A percentile compares a stretch with the other conserved stretches of the same genome.
These are phyloP conservation scores for Anthopleura sola DNA, from an alignment of 64 coral and sea anemone genomes.

Conservation along the genomic window DNA sequence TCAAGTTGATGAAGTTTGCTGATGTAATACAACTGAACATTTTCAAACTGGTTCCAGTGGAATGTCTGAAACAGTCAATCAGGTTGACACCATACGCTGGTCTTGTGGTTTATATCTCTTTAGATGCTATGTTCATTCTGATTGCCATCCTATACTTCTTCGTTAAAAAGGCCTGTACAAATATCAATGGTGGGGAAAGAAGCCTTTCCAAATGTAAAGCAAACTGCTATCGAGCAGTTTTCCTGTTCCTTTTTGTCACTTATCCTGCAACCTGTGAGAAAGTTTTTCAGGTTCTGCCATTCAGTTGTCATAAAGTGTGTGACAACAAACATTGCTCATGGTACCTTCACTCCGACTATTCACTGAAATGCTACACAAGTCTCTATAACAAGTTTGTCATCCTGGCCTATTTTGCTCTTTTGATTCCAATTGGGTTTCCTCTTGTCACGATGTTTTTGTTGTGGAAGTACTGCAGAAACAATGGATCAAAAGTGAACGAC, in stretches of 20 bases:
- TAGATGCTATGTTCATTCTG: background rate
- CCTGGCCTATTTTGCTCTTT: background rate
- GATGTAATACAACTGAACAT: constrained; percentile 23
- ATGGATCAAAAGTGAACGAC: too few relatives aligned
- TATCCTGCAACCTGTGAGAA: constrained; percentile 13
- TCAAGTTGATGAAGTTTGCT: constrained; percentile 2
- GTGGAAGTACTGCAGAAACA: constrained; percentile 18
- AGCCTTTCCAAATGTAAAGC: background rate
- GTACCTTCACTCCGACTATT: background rate
- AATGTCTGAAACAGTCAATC: background rate
- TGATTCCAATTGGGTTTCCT: constrained; percentile 9
- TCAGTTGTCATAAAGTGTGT: constrained; percentile 15
- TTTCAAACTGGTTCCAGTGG: background rate
- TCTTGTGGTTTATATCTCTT: background rate
- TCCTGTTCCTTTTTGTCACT: constrained; percentile 3
- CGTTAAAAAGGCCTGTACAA: too few relatives aligned
- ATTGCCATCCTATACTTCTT: background rate
- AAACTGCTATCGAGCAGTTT: constrained; percentile 20
- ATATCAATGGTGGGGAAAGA: background rate
- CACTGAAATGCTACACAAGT: background rate
- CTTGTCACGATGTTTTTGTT: background rate
- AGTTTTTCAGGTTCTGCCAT: constrained; percentile 9
- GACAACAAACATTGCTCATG: background rate
- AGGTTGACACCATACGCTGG: background rate
- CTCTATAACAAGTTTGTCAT: constrained; percentile 1